Evolutionary conservation across 1,140 invertebrate genomes (phyloP).

Genomic region (Heterodera schachtii): DNA sequence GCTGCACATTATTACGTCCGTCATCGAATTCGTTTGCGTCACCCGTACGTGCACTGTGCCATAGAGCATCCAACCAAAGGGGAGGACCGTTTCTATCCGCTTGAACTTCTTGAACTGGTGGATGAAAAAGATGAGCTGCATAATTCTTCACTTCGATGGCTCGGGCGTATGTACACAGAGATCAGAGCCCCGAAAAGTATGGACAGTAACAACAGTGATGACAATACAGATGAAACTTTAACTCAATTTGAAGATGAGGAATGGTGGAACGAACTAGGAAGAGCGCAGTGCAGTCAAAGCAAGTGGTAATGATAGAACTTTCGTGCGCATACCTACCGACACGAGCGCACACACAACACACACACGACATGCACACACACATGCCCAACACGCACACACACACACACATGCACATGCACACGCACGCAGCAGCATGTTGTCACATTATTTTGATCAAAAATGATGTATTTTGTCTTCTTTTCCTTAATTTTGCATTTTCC

Average conservation of each 20-base stretch:
- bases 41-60: neutral
- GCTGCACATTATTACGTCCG: slow-evolving; percentile 12
- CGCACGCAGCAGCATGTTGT: too few relatives aligned
- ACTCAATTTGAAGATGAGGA: neutral
- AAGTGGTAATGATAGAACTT: too few relatives aligned
- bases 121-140: neutral
- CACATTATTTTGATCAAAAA: too few relatives aligned
- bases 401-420: too few relatives aligned
- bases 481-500: too few relatives aligned
- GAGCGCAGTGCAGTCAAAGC: neutral
- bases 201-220: neutral
- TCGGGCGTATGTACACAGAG: neutral
- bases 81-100: slow-evolving; percentile 1
- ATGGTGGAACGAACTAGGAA: neutral
- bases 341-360: too few relatives aligned
- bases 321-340: too few relatives aligned
- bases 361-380: too few relatives aligned
- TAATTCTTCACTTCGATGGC: neutral
- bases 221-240: neutral
- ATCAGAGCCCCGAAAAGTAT: neutral
- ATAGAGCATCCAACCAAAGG: neutral
- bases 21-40: neutral
- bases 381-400: too few relatives aligned
- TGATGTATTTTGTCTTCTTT: too few relatives aligned
- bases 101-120: neutral